A percentile compares a stretch with the other conserved stretches of the same genome.
phyloP scores from a whole-genome alignment of 1,140 invertebrate genomes.

The Procambarus virginalis region DNA sequence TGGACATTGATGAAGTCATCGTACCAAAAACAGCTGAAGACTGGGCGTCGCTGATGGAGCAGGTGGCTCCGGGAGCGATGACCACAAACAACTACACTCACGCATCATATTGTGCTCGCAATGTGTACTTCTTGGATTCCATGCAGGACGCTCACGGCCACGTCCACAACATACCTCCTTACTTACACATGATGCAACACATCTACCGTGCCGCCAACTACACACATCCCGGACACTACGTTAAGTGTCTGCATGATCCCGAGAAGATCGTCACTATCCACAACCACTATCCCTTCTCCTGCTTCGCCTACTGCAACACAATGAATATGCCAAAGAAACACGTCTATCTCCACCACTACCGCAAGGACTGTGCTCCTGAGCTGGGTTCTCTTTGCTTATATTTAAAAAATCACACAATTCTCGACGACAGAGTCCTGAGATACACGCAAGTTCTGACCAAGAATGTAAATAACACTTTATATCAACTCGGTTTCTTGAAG shows the following conservation, averaged over 20 bases:
- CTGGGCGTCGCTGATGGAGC: slow-evolving; percentile 88
- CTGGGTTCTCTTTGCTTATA: slow-evolving; percentile 87
- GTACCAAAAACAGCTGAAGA: slow-evolving; percentile 80
- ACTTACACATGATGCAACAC: slow-evolving; percentile 96
- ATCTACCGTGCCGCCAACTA: slow-evolving; percentile 92
- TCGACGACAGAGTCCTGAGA: slow-evolving; percentile 91
- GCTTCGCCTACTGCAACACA: slow-evolving; percentile 88
- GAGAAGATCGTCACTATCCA: slow-evolving; percentile 90
- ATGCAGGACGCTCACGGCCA: slow-evolving; percentile 86
- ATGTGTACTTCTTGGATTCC: slow-evolving; percentile 96
- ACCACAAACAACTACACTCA: slow-evolving; percentile 83
- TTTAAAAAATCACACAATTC: slow-evolving; percentile 86
- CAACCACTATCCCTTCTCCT: slow-evolving; percentile 94
- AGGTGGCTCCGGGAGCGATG: slow-evolving; percentile 79
- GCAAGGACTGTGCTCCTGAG: slow-evolving; percentile 89
- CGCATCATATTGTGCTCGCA: slow-evolving; percentile 91
- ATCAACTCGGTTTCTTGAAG: slow-evolving; percentile 55
- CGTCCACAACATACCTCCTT: slow-evolving; percentile 88
- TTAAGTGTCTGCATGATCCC: slow-evolving; percentile 95
- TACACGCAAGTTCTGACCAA: slow-evolving; percentile 85
- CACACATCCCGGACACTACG: slow-evolving; percentile 93
- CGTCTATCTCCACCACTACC: slow-evolving; percentile 94
- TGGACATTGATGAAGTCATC: slow-evolving; percentile 92
- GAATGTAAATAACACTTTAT: slow-evolving; percentile 71
- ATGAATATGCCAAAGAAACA: slow-evolving; percentile 87